A percentile compares a stretch with the other conserved stretches of the same genome.
These are phyloP conservation scores for Anodontia alba DNA, from an alignment of 2,888 invertebrate genomes.

Conservation along the genomic window DNA sequence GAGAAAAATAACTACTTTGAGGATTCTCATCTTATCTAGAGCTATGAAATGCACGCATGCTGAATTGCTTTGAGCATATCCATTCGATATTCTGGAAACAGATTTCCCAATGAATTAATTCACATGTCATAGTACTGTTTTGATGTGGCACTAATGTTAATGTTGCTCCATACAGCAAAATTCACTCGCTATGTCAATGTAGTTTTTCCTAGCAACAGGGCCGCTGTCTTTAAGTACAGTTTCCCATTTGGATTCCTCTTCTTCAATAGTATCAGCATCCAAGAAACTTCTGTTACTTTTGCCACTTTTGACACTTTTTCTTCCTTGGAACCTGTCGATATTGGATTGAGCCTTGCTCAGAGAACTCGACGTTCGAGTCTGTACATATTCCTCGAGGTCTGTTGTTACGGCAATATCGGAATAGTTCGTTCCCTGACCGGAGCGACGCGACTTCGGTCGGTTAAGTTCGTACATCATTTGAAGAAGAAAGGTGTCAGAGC, in stretches of 20 bases:
- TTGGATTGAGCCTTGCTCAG: constrained; percentile 59
- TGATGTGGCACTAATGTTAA: too few species aligned
- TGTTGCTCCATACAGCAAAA: constrained; percentile 5
- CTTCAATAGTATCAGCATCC: constrained; percentile 50
- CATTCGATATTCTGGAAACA: too few species aligned
- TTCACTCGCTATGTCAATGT: neutral
- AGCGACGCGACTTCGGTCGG: constrained; percentile 48
- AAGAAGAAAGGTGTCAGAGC: constrained; percentile 74
- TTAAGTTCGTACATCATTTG: constrained; percentile 75
- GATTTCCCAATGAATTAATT: too few species aligned
- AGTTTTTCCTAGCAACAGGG: neutral
- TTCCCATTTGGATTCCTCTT: constrained; percentile 47
- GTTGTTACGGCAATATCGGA: constrained; percentile 67
- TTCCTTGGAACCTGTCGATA: constrained; percentile 51
- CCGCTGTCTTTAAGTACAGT: neutral
- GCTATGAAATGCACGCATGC: too few species aligned
- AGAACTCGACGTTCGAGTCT: constrained; percentile 62
- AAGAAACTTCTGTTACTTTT: constrained; percentile 45
- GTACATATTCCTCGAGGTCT: constrained; percentile 70
- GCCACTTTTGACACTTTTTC: constrained; percentile 53
- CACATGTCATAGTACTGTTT: too few species aligned
- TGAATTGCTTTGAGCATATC: too few species aligned
- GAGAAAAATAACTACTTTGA: too few species aligned
- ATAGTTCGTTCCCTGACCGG: constrained; percentile 52
- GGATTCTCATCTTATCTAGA: too few species aligned